Base-by-base conservation (phyloP, 2,797 vertebrate species). In the Hipposideros larvatus region DNA sequence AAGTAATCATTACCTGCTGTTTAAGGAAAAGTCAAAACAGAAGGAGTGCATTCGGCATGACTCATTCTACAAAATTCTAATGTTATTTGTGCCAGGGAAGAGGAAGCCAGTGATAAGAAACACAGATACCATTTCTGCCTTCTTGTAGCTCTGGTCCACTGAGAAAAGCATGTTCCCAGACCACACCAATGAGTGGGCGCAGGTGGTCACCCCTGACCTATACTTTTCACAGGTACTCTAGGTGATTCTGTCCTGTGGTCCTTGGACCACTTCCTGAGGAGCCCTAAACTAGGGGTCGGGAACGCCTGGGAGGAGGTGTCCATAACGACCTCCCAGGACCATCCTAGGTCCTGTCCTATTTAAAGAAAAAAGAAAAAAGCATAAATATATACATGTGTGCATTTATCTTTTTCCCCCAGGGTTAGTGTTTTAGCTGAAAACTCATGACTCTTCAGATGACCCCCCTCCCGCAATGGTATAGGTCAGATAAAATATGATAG, bases 381-480 rank as follows among this genome's bases (percentile, higher is more conserved):
- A 1, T 4, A 16, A 65, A 4, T 11, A 0, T 11, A 0, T 19
- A 4, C 51, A n/a, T 0, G 0, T 46, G 46, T 46, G n/a, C 8
- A 1, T 65, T 15, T 8, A 0, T 4, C 28, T 51, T 1, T 11
- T 4, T 1, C 10, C 34, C 22, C 43, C 5, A 0, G 26, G 37
- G 16, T n/a, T 28, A 24, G 65, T 4, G 41, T 83, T 88, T n/a
- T 24, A 53, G 31, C 14, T 19, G 86, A n/a, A 71, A 59, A 31
- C 87, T 14, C 2, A 4, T 57, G 51, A 61, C 1, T 16, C 59
- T 74, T 48, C 16, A 10, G 78, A 34, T 24, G 43, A 10, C 63
- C 89, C 48, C 86, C 53, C 48, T 13, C 48, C 48, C 48, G 7
- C 18, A 3, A 41, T 1, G 51, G 37, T 1, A 2, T 3, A 9